phyloP scores from a whole-genome alignment of 2,888 invertebrate species.

The Steinernema carpocapsae region DNA sequence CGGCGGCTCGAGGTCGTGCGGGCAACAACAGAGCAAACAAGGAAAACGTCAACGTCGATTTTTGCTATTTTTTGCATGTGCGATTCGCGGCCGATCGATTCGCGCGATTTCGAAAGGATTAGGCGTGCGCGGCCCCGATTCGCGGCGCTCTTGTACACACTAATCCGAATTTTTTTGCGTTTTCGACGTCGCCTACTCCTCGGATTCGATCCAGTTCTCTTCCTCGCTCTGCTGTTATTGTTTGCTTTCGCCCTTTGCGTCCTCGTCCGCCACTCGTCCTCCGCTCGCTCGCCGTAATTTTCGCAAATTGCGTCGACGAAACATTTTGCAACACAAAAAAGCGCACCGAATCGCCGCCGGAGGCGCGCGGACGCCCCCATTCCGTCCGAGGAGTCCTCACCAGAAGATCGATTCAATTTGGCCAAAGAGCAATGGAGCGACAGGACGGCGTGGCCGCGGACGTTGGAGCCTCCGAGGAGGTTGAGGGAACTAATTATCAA shows the following conservation, averaged over 20 bases:
- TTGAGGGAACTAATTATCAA: conserved; percentile 33
- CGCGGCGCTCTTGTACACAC: conserved; percentile 26
- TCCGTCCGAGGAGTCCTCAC: background rate
- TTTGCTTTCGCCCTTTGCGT: conserved; percentile 16
- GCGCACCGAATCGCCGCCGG: background rate
- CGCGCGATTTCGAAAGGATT: conserved; percentile 19
- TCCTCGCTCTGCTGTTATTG: conserved; percentile 26
- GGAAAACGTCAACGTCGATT: background rate
- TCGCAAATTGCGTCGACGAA: conserved; percentile 32
- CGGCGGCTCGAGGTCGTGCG: background rate
- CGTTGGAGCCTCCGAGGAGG: background rate
- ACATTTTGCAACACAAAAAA: conserved; percentile 34
- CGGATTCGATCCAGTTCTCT: conserved; percentile 2
- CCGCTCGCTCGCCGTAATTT: conserved; percentile 25
- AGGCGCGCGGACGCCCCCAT: conserved; percentile 9
- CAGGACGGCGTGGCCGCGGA: background rate
- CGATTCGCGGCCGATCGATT: conserved; percentile 6
- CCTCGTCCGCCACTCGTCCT: background rate
- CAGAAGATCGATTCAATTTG: conserved; percentile 29
- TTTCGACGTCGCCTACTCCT: background rate
- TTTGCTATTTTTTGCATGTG: conserved; percentile 22
- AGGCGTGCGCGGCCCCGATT: conserved; percentile 31
- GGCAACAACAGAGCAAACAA: conserved; percentile 23
- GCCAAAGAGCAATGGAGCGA: conserved; percentile 24
- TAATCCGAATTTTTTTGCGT: conserved; percentile 27